phyloP scores from a whole-genome alignment of 2,113 vertebrate species.

The Cebidichthys violaceus region DNA sequence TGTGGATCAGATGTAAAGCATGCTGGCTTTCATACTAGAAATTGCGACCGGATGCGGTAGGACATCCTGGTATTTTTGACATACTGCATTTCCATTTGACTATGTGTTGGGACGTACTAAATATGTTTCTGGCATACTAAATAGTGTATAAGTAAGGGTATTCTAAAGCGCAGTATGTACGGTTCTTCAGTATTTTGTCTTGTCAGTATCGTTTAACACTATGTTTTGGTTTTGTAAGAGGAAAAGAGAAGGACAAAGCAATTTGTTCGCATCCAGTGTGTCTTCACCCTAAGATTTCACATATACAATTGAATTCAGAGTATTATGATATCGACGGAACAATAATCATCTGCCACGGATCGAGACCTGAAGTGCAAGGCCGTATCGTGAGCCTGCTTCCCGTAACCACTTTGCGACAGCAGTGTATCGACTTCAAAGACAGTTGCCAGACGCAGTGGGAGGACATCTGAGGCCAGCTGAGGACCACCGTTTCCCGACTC shows the following conservation, averaged over 20 bases:
- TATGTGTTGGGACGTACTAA: background rate
- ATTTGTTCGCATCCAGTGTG: background rate
- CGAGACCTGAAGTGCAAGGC: too few species aligned
- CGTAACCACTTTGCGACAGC: background rate
- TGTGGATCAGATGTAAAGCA: too few species aligned
- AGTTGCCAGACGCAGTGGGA: background rate
- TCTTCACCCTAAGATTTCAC: background rate
- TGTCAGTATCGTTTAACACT: background rate
- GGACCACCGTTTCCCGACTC: background rate
- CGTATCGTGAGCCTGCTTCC: too few species aligned
- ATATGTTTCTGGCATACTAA: background rate
- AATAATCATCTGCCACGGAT: too few species aligned
- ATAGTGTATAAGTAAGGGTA: background rate
- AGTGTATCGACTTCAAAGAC: background rate
- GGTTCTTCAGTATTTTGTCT: background rate
- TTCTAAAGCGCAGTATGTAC: background rate
- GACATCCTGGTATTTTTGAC: too few species aligned
- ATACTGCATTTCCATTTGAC: background rate
- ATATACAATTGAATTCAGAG: too few species aligned
- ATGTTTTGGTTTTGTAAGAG: background rate
- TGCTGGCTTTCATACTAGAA: too few species aligned
- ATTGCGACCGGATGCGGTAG: too few species aligned
- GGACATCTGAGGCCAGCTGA: background rate
- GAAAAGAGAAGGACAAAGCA: background rate
- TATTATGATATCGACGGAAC: too few species aligned